Percentiles rank a stretch among this genome's conserved stretches.
phyloP scores from a whole-genome alignment of 1,140 invertebrate genomes.

The Catajapyx aquilonaris region DNA sequence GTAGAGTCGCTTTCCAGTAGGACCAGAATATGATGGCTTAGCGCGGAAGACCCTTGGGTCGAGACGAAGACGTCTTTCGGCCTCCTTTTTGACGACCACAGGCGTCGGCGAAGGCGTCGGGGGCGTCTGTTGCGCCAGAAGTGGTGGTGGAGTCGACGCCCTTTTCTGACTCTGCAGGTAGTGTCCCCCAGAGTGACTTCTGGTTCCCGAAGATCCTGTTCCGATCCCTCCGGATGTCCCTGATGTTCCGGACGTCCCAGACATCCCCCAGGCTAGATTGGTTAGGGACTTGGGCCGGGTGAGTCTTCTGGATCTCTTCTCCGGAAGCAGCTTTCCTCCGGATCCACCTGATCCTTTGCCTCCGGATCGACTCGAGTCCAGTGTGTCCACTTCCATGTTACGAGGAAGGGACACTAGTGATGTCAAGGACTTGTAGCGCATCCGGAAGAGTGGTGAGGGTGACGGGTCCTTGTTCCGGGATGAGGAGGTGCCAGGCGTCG shows the following conservation, averaged over 20 bases:
- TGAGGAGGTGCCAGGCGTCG: constrained; percentile 14
- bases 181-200: too few relatives aligned
- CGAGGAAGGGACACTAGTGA: constrained; percentile 53
- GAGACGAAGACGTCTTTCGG: too few relatives aligned
- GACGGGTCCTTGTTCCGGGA: constrained; percentile 39
- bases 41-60: too few relatives aligned
- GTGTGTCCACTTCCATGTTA: constrained; percentile 56
- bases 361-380: constrained; percentile 71
- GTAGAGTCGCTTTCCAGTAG: too few relatives aligned
- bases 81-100: too few relatives aligned
- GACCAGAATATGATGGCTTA: too few relatives aligned
- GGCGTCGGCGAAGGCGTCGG: too few relatives aligned
- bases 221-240: too few relatives aligned
- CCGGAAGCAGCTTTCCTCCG: constrained; percentile 46
- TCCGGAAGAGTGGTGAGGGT: constrained; percentile 57
- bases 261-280: constrained; percentile 63
- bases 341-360: constrained; percentile 66
- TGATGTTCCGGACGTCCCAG: constrained; percentile 21
- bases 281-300: constrained; percentile 50
- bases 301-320: constrained; percentile 35
- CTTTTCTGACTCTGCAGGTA: too few relatives aligned
- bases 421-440: constrained; percentile 61
- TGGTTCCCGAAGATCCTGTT: too few relatives aligned
- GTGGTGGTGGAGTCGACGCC: too few relatives aligned
- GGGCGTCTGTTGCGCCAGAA: too few relatives aligned